These are phyloP conservation scores for Sebastes iracundus DNA, from an alignment of 2,797 vertebrate species.

Conservation along the genomic window DNA sequence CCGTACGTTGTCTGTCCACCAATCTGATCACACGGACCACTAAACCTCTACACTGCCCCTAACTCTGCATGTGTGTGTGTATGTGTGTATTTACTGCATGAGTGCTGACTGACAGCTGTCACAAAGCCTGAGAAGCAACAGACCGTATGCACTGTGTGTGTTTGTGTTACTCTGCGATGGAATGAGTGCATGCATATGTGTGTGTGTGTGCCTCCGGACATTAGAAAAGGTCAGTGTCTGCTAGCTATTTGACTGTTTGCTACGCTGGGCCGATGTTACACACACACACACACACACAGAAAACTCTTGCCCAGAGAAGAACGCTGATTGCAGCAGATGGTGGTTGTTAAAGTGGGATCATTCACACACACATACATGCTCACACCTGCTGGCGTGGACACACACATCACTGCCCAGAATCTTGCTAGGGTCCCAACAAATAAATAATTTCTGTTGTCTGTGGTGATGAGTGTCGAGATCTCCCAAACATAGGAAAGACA, in stretches of 20 bases:
- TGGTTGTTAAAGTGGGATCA: conserved; percentile 36
- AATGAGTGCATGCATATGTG: background rate
- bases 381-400: conserved; percentile 38
- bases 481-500: background rate
- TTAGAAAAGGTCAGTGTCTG: conserved; percentile 76
- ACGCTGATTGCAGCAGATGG: conserved; percentile 57
- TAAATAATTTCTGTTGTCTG: background rate
- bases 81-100: conserved; percentile 25
- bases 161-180: background rate
- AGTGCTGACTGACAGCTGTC: conserved; percentile 73
- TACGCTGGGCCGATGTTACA: conserved; percentile 28
- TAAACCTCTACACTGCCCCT: conserved; percentile 70
- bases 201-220: conserved; percentile 37
- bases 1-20: conserved; percentile 62
- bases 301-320: conserved; percentile 1
- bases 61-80: conserved; percentile 41
- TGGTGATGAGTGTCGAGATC: background rate
- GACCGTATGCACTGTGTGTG: conserved; percentile 29
- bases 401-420: background rate
- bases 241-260: conserved; percentile 49
- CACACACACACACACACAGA: background rate
- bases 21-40: conserved; percentile 81
- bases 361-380: conserved; percentile 25
- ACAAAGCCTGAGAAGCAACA: conserved; percentile 55
- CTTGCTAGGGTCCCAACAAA: background rate